A percentile compares a stretch with the other conserved stretches of the same genome.
phyloP scores from a whole-genome alignment of 2,113 vertebrate genomes.

The Fregetta grallaria region DNA sequence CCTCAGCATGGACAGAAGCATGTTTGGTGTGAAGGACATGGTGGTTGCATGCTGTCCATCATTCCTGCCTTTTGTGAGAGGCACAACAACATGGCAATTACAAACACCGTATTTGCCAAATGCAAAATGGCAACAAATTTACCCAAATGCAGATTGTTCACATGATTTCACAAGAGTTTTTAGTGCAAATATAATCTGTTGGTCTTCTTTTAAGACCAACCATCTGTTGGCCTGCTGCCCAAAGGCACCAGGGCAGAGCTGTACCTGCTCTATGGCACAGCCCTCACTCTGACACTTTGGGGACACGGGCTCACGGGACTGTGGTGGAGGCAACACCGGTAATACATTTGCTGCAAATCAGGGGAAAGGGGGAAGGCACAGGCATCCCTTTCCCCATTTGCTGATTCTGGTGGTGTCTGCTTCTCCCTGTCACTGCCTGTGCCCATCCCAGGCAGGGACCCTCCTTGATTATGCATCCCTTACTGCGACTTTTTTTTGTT shows the following conservation, averaged over 20 bases:
- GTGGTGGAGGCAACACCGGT: background rate
- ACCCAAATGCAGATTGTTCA: background rate
- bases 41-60: background rate
- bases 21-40: background rate
- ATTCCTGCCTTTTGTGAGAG: background rate
- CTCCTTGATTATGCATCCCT: background rate
- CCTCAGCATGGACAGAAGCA: background rate
- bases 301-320: background rate
- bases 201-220: background rate
- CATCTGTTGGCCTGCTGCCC: background rate
- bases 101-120: background rate
- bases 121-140: background rate
- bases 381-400: background rate
- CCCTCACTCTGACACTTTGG: accelerated
- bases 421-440: background rate
- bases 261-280: background rate
- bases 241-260: background rate
- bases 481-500: background rate
- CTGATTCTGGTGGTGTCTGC: background rate
- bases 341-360: background rate
- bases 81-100: background rate
- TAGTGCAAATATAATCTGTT: background rate
- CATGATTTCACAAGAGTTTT: background rate
- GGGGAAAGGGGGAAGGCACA: background rate
- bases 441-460: background rate